Base-by-base conservation (phyloP, 2,113 vertebrate species). In the Sclerurus mexicanus region DNA sequence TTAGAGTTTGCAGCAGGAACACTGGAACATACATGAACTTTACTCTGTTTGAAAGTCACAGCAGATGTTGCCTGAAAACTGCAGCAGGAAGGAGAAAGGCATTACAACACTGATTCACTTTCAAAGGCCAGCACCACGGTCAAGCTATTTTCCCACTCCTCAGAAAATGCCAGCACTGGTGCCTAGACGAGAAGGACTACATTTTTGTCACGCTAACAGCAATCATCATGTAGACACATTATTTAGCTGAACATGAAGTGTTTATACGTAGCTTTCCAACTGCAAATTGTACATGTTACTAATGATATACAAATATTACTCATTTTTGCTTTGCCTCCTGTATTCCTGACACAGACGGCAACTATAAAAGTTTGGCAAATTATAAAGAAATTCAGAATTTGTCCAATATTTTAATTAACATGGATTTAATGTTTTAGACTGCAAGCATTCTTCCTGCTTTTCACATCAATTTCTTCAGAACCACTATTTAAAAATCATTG, bases 71-170 rank as follows among this genome's bases (percentile, higher is more conserved):
- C 39, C 69, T 22, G 21, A 44, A 64, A 74, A 35, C 18, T 46
- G 33, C 30, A 52, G 50, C 3, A 58, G 23, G 23, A 60, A 62
- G 30, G 33, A 93, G 63, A 62, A 62, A 68, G 27, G 15, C 22
- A 44, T 10, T 25, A 52, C 35, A 37, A 44, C 5, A 7, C 14
- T 20, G 52, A 49, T 75, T 67, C 60, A 17, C 42, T 90, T 71
- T 47, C 52, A 44, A 67, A 82, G n/a, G 40, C 22, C 37, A n/a
- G 75, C 31, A 42, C 9, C 1, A 0, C 1, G 0, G n/a, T 69
- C 23, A 17, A 56, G 52, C 37, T 22, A 28, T 7, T 42, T 74
- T n/a, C 31, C 53, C 0, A 3, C 39, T 64, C 55, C 55, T 21
- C n/a, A 7, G 37, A 40, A 53, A 52, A 69, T 5, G 25, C 46